Conservation (phyloP, 2,888 invertebrate genomes). For the Agrochola macilenta region DNA sequence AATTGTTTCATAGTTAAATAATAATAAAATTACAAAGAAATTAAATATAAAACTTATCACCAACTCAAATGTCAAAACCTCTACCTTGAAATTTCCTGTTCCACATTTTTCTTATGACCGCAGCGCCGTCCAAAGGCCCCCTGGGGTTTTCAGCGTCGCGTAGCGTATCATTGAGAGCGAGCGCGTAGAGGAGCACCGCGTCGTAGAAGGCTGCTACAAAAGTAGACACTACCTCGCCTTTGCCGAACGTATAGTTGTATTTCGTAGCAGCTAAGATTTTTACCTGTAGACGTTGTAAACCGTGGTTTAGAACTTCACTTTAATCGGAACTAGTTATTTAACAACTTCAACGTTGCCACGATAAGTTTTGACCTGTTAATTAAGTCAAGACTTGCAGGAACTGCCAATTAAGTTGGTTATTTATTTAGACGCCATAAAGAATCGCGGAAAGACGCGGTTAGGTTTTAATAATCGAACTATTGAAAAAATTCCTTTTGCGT, state of each 20-base stretch:
- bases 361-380: conserved; percentile 14
- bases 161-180: conserved; percentile 97
- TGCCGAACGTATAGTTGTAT: conserved; percentile 94
- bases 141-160: conserved; percentile 84
- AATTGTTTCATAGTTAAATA: too few species aligned
- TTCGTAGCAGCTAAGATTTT: conserved; percentile 92
- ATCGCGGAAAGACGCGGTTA: too few species aligned
- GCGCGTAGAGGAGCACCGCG: conserved; percentile 97
- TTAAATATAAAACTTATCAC: background rate
- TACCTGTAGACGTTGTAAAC: conserved; percentile 86
- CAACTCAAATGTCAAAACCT: background rate
- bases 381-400: background rate
- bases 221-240: conserved; percentile 95
- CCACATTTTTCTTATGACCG: conserved; percentile 96
- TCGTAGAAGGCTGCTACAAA: conserved; percentile 99
- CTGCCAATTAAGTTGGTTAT: background rate
- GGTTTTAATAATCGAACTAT: background rate
- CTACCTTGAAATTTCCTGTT: conserved; percentile 95
- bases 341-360: background rate
- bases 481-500: background rate
- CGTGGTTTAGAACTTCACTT: background rate
- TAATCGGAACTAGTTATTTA: background rate
- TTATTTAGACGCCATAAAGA: background rate
- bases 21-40: too few species aligned
- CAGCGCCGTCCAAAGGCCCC: conserved; percentile 94